A percentile compares a stretch with the other conserved stretches of the same genome.
These are phyloP conservation scores for Pseudochirops corinnae DNA, from an alignment of 2,797 vertebrate genomes.

Conservation along the genomic window DNA sequence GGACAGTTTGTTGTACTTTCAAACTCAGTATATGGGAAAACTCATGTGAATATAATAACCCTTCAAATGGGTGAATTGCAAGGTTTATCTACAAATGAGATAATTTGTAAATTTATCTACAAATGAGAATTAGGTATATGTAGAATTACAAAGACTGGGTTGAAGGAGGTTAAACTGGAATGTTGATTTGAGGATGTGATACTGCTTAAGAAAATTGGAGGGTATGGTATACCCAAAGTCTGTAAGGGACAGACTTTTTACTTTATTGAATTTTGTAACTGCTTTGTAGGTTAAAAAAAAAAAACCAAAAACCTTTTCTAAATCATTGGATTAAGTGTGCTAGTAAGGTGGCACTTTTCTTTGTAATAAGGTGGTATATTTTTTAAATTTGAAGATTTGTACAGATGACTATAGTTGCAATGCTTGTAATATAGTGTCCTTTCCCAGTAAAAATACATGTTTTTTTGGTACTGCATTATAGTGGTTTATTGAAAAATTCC, in stretches of 20 bases:
- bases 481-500: background rate
- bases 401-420: background rate
- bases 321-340: background rate
- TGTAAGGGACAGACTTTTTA: background rate
- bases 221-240: background rate
- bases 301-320: background rate
- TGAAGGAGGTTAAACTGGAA: background rate
- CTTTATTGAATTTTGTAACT: background rate
- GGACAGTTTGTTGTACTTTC: background rate
- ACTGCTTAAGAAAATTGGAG: background rate
- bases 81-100: background rate
- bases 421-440: background rate
- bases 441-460: background rate
- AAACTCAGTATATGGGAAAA: background rate
- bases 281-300: background rate
- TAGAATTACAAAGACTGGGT: background rate
- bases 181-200: background rate
- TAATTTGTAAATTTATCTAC: no score
- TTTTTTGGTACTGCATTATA: background rate
- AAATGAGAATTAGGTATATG: background rate
- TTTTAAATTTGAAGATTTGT: background rate
- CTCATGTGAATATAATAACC: background rate
- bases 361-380: background rate
- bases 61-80: background rate
- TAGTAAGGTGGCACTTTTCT: background rate